Conservation (phyloP, 2,888 invertebrate genomes). For the Amorpha juglandis region DNA sequence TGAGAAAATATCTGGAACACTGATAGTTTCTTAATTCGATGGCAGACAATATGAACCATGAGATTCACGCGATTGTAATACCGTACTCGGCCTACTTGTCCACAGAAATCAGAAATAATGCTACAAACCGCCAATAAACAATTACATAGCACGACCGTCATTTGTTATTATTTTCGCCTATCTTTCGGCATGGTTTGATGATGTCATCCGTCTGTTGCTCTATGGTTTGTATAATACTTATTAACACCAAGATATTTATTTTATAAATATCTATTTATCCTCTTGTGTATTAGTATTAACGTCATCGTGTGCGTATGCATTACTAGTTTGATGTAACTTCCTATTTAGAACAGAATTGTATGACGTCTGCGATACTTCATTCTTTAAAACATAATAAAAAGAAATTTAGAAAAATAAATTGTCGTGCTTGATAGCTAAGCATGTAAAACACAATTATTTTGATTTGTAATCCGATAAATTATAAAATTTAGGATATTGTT, state of each 20-base stretch:
- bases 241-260: conserved; percentile 12
- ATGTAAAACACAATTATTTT: no score
- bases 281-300: neutral
- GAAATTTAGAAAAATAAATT: no score
- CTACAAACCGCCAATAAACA: conserved; percentile 32
- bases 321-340: neutral
- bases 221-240: neutral
- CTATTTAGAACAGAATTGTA: neutral
- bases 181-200: conserved; percentile 14
- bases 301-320: conserved; percentile 9
- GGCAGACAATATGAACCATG: conserved; percentile 55
- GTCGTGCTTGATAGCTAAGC: no score
- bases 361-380: neutral
- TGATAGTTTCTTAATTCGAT: conserved; percentile 64
- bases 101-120: conserved; percentile 46
- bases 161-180: conserved; percentile 34
- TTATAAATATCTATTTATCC: conserved; percentile 11
- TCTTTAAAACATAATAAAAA: no score
- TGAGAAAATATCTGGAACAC: conserved; percentile 68
- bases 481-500: no score
- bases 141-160: conserved; percentile 28
- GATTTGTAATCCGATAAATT: no score
- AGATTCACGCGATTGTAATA: conserved; percentile 53
- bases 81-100: conserved; percentile 64
- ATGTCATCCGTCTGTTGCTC: conserved; percentile 11